Conservation (phyloP, 2,888 invertebrate species). For the Lordiphosa fenestrarum region DNA sequence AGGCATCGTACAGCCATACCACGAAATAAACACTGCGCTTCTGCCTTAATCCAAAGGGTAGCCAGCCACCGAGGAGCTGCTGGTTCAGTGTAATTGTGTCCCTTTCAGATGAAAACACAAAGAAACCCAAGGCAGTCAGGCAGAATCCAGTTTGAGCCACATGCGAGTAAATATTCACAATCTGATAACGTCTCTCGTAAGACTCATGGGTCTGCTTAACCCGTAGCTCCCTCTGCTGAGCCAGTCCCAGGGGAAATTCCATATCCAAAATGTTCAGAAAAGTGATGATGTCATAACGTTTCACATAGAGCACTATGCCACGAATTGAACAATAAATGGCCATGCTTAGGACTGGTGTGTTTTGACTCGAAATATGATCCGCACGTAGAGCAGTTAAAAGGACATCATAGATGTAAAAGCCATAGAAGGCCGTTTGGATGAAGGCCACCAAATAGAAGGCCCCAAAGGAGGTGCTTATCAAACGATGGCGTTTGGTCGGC, state of each 20-base stretch:
- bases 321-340: too few relatives aligned
- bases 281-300: slow-evolving; percentile 28
- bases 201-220: slow-evolving; percentile 5
- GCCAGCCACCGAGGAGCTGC: slow-evolving; percentile 43
- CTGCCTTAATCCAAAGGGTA: slow-evolving; percentile 40
- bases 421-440: too few relatives aligned
- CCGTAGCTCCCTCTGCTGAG: slow-evolving; percentile 17
- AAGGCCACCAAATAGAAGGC: too few relatives aligned
- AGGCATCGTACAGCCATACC: slow-evolving; percentile 26
- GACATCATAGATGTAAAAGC: too few relatives aligned
- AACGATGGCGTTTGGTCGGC: too few relatives aligned
- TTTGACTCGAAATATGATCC: too few relatives aligned
- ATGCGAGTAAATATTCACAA: neutral
- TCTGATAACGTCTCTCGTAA: slow-evolving; percentile 5
- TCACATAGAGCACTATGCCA: slow-evolving; percentile 7
- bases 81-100: slow-evolving; percentile 28
- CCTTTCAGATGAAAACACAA: slow-evolving; percentile 22
- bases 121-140: slow-evolving; percentile 3
- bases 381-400: too few relatives aligned
- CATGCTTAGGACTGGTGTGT: too few relatives aligned
- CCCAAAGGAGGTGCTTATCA: too few relatives aligned
- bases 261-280: slow-evolving; percentile 39
- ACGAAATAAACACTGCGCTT: slow-evolving; percentile 33
- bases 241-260: slow-evolving; percentile 37
- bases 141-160: neutral